Evolutionary conservation across 2,888 invertebrate genomes (phyloP).

Genomic region (Caenorhabditis macrosperma): DNA sequence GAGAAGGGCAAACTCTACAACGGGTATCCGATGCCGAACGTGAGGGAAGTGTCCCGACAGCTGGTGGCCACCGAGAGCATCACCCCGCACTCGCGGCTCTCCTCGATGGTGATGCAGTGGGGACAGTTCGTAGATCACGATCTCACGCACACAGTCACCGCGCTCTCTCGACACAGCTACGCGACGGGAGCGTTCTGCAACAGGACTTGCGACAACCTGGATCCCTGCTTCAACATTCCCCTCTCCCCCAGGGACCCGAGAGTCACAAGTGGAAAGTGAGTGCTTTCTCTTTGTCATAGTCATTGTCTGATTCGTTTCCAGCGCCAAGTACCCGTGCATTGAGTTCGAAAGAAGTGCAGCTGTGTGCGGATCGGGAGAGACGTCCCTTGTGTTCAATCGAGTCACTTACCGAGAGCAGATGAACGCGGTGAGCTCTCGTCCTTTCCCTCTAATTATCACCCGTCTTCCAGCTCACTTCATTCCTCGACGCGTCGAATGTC

Average conservation of each 20-base stretch:
- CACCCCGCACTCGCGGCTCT: slow-evolving; percentile 85
- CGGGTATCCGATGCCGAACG: slow-evolving; percentile 84
- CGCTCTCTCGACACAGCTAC: slow-evolving; percentile 83
- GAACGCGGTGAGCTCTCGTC: slow-evolving; percentile 78
- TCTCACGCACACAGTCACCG: slow-evolving; percentile 93
- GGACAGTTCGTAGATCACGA: slow-evolving; percentile 99
- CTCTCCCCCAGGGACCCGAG: slow-evolving; percentile 92
- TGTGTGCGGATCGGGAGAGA: slow-evolving; percentile 96
- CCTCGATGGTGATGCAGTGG: slow-evolving; percentile 99
- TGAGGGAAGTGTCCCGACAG: slow-evolving; percentile 86
- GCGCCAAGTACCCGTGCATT: slow-evolving; percentile 88
- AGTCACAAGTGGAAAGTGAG: slow-evolving; percentile 81
- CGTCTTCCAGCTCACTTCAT: slow-evolving; percentile 88
- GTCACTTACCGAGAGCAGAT: slow-evolving; percentile 93
- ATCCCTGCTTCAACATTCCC: slow-evolving; percentile 98
- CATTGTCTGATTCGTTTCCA: neutral
- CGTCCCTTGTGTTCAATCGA: slow-evolving; percentile 90
- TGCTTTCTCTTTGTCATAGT: neutral
- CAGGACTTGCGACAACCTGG: slow-evolving; percentile 90
- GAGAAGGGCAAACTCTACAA: slow-evolving; percentile 88
- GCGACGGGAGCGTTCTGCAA: slow-evolving; percentile 78
- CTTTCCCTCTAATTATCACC: neutral
- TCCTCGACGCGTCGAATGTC: slow-evolving; percentile 95
- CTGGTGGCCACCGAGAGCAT: slow-evolving; percentile 89
- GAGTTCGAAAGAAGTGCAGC: slow-evolving; percentile 96